Percentiles rank a stretch among this genome's conserved stretches.
Conservation (phyloP, 2,888 invertebrate species). For the Cybosia mesomella region DNA sequence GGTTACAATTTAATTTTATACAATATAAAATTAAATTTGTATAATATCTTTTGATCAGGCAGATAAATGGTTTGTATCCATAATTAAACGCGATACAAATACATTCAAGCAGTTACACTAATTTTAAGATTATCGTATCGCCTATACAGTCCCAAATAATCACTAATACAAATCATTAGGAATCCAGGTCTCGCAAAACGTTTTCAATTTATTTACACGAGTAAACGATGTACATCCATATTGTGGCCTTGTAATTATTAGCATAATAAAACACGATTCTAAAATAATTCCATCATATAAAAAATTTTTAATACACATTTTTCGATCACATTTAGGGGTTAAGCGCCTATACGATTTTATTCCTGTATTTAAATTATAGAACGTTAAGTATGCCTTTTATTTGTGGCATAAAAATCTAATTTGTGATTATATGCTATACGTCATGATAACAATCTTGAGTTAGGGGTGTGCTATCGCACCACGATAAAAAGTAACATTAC, state of each 20-base stretch:
- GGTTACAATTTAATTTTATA: conserved; percentile 36
- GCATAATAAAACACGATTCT: no score
- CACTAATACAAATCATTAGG: conserved; percentile 37
- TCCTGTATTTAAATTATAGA: background rate
- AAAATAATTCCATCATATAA: no score
- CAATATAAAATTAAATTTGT: conserved; percentile 16
- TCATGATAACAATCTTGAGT: background rate
- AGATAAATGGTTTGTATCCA: conserved; percentile 32
- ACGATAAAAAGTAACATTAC: background rate
- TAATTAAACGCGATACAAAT: conserved; percentile 33
- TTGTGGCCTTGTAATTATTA: no score
- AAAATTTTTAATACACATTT: no score
- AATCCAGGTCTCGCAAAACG: conserved; percentile 35
- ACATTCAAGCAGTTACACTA: conserved; percentile 37
- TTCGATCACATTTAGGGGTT: background rate
- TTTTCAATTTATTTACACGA: conserved; percentile 24
- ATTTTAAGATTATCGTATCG: conserved; percentile 42
- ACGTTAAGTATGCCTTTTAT: background rate
- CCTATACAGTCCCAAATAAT: conserved; percentile 45
- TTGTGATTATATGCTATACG: conserved; percentile 6
- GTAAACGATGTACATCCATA: no score
- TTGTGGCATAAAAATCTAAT: conserved; percentile 3
- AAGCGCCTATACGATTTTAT: background rate
- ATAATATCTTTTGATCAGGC: conserved; percentile 39
- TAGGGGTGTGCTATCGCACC: background rate